A percentile compares a stretch with the other conserved stretches of the same genome.
Evolutionary conservation across 2,888 invertebrate genomes (phyloP).

Genomic region (Syrista parreyssii): DNA sequence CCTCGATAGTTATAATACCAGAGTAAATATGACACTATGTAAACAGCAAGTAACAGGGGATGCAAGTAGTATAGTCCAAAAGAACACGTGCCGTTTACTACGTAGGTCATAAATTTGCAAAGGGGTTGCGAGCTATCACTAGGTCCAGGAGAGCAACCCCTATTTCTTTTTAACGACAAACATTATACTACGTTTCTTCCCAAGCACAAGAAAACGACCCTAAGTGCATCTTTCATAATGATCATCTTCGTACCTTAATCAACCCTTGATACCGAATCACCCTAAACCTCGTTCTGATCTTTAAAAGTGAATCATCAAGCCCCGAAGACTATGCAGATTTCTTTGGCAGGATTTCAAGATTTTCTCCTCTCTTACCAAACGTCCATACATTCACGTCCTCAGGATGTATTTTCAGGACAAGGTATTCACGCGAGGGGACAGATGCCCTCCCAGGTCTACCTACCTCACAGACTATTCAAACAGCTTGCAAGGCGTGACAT

Average conservation of each 20-base stretch:
- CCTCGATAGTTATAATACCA: slow-evolving; percentile 59
- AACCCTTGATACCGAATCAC: not conserved
- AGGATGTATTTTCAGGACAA: not conserved
- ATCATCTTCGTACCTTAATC: not conserved
- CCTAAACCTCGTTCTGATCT: not conserved
- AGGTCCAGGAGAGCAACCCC: not conserved
- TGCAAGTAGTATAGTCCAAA: not conserved
- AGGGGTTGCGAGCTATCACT: not conserved
- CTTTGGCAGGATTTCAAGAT: slow-evolving; percentile 10
- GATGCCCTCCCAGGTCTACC: not conserved
- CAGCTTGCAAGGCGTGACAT: slow-evolving; percentile 13
- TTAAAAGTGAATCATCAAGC: not conserved
- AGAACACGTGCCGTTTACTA: not conserved
- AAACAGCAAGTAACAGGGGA: slow-evolving; percentile 39
- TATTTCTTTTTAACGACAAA: not conserved
- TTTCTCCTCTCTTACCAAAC: not conserved
- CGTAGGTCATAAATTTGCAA: not conserved
- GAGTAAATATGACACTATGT: slow-evolving; percentile 57
- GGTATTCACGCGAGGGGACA: not conserved
- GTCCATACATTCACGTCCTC: not conserved
- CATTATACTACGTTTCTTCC: not conserved
- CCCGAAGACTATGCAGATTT: not conserved
- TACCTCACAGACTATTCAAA: slow-evolving; percentile 12
- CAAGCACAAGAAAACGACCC: not conserved
- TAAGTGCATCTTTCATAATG: not conserved